Conservation (phyloP, 2,888 invertebrate species). For the Catocala sponsa region DNA sequence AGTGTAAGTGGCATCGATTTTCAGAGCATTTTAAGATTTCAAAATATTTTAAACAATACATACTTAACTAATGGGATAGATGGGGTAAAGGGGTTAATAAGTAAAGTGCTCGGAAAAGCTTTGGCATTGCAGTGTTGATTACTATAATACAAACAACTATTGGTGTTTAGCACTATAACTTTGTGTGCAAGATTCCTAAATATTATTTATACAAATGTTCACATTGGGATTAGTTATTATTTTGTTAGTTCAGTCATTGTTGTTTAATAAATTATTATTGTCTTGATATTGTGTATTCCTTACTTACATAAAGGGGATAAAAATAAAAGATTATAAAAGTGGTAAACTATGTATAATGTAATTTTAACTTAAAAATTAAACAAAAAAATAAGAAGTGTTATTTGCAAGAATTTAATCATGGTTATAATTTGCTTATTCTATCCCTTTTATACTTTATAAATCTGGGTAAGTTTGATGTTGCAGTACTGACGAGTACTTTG, state of each 20-base stretch:
- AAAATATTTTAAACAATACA: not conserved
- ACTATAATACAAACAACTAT: conserved; percentile 6
- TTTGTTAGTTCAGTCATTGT: conserved; percentile 64
- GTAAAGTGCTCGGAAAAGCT: conserved; percentile 14
- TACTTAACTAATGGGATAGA: conserved; percentile 4
- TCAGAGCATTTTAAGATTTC: conserved; percentile 9
- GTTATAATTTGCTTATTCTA: conserved; percentile 72
- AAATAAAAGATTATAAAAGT: not conserved
- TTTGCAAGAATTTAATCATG: conserved; percentile 27
- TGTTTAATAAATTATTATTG: conserved; percentile 69
- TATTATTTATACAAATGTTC: conserved; percentile 57
- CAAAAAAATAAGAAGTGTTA: conserved; percentile 30
- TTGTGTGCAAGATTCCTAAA: conserved; percentile 63
- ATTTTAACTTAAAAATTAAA: conserved; percentile 27
- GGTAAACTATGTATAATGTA: conserved; percentile 13
- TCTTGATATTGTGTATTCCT: conserved; percentile 38
- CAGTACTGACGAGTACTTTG: conserved; percentile 91
- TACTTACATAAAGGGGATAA: not conserved
- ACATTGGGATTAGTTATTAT: conserved; percentile 52
- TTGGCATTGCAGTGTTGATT: conserved; percentile 1
- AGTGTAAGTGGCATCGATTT: conserved; percentile 19
- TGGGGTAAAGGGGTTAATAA: not conserved
- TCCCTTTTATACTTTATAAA: conserved; percentile 91
- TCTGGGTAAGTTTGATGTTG: conserved; percentile 90
- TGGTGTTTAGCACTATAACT: conserved; percentile 22